A percentile compares a stretch with the other conserved stretches of the same genome.
phyloP scores from a whole-genome alignment of 2,797 vertebrate genomes.

The Enteromius treurensis region DNA sequence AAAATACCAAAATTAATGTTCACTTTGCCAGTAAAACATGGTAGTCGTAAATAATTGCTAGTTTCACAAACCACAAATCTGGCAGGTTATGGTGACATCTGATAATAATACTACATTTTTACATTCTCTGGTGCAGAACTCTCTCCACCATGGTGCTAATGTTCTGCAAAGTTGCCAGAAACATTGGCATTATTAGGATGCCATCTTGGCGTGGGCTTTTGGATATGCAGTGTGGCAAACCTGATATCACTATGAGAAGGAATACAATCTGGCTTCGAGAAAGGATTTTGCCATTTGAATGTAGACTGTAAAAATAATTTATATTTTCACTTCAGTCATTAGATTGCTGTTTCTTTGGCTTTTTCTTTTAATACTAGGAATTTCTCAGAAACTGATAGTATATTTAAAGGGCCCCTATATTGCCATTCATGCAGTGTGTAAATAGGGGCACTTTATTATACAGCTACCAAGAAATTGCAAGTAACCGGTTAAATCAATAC shows the following conservation, averaged over 20 bases:
- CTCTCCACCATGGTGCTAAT: not conserved
- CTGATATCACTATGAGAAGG: not conserved
- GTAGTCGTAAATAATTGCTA: not conserved
- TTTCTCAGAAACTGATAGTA: not conserved
- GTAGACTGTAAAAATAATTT: not conserved
- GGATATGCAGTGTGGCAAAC: not conserved
- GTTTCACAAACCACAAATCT: slow-evolving; percentile 4
- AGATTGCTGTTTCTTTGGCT: no score
- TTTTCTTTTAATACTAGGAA: no score
- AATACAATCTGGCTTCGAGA: not conserved
- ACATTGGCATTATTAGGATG: not conserved
- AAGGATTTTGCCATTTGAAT: not conserved
- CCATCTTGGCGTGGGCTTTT: not conserved
- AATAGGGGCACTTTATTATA: not conserved
- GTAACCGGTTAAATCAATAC: not conserved
- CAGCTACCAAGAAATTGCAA: not conserved
- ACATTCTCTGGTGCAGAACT: not conserved
- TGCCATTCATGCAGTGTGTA: no score
- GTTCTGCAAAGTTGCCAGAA: not conserved
- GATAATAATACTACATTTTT: not conserved
- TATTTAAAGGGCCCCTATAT: not conserved
- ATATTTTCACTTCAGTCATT: no score
- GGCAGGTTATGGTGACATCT: not conserved
- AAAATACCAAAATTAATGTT: not conserved
- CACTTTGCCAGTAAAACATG: not conserved